Evolutionary conservation across 2,888 invertebrate genomes (phyloP), one percentile per base, ranked within the genome.

Genomic region (Amphipyra tragopoginis): DNA sequence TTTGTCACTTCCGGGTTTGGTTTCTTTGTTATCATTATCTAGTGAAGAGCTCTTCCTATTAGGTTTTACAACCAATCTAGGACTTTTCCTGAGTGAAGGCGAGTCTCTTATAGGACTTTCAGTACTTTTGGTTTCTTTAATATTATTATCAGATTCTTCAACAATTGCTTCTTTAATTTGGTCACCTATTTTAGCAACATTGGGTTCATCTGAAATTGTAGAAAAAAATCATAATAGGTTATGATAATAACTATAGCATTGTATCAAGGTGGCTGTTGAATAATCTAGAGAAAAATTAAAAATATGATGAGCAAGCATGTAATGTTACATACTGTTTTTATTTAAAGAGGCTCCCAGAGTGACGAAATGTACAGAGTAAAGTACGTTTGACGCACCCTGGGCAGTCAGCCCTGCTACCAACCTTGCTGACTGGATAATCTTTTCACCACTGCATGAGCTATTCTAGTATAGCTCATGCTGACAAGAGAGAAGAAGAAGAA

Each of bases 61-160:
- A 65, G 71, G 82, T 61, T 88, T 88, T 39, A 72, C 77, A 59
- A 52, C 74, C 33, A 84, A 47, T 50, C 85, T 75, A 10, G 87
- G 86, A 61, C 85, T 88, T 65, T 79, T 87, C 58, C 83, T 83
- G 11, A 62, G 29, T 34, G 70, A 26, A 21, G 66, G 62, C 34
- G 73, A 70, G 11, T 76, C 71, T 57, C 33, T 76, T 60, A 57
- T 62, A 48, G 72, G 43, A 39, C 38, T 54, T 9, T 71, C 67
- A 52, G 64, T 72, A 58, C 75, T 83, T 60, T 80, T 79, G 4
- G 60, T 72, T 75, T 91, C 90, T 53, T 65, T 69, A 13, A 14
- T 10, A 54, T 52, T 69, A 51, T 34, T 67, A 29, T 76, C 71
- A 29, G 84, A 69, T 82, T 92, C 91, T 77, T 93, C 92, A 49